Conservation (phyloP, 2,888 invertebrate genomes). For the Disparrhopalites patrizii region DNA sequence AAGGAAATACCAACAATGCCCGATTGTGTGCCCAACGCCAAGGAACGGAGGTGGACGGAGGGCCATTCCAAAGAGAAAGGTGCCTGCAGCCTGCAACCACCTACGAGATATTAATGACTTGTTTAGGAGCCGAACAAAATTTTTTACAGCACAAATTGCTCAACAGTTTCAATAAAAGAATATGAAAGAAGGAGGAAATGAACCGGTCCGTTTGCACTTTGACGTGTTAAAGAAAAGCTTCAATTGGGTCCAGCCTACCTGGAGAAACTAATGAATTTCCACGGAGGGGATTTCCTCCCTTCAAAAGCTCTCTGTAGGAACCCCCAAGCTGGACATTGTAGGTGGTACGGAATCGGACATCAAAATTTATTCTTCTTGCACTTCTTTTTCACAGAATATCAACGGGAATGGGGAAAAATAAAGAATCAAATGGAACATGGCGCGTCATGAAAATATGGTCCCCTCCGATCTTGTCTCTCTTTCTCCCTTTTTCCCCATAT, state of each 20-base stretch:
- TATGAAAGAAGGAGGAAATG: constrained; percentile 20
- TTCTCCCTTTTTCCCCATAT: background rate
- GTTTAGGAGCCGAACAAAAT: background rate
- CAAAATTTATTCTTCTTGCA: constrained; percentile 3
- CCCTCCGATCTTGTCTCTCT: background rate
- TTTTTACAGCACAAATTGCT: background rate
- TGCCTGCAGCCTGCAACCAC: no score
- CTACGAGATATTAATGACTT: constrained; percentile 7
- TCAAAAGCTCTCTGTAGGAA: constrained; percentile 4
- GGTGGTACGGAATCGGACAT: constrained; percentile 25
- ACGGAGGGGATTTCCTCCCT: constrained; percentile 9
- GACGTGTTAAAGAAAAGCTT: constrained; percentile 11
- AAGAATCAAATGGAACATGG: constrained; percentile 8
- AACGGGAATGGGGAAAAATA: background rate
- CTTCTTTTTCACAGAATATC: background rate
- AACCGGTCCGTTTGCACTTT: constrained; percentile 10
- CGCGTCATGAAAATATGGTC: constrained; percentile 8
- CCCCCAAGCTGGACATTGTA: constrained; percentile 22
- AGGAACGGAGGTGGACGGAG: no score
- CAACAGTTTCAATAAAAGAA: constrained; percentile 9
- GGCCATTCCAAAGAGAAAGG: no score
- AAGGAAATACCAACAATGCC: no score
- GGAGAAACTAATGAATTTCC: constrained; percentile 24
- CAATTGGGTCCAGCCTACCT: constrained; percentile 20
- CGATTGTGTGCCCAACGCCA: no score